Evolutionary conservation across 2,797 vertebrate genomes (phyloP), one percentile per base, ranked within the genome.

Genomic region (Bovichtus variegatus): DNA sequence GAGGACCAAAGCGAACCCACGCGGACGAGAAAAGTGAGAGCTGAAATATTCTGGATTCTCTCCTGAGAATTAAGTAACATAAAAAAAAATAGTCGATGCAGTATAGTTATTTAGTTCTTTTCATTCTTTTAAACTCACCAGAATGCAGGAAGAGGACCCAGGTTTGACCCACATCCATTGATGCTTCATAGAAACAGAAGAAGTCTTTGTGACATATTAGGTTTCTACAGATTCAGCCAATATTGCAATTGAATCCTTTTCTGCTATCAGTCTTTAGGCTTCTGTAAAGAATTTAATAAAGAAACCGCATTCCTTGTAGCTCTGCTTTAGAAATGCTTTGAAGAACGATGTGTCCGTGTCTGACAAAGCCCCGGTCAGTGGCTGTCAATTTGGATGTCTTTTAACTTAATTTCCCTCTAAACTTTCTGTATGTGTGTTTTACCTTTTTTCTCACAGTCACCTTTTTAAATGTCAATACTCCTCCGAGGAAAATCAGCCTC

Each of bases 381-480:
- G 4, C 60, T 66, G 50, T 23, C 27, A 41, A 58, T 43, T 62
- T 10, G 68, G 29, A 31, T 61, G 60, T 29, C 57, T 51, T 71
- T 76, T 49, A 63, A 50, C 36, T 54, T 64, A 19, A 53, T 69
- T 64, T 62, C 66, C 23, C 76, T 69, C 59, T 40, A 18, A 55
- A 50, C 57, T 43, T 40, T 69, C 40, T 69, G 12, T 72, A 51
- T 72, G 70, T 75, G 62, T 40, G 38, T 50, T 57, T 23, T 41
- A 23, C 34, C 15, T 49, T 34, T 63, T 50, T 75, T n/a, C 6
- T 54, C 60, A 21, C 36, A 21, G 73, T 66, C 73, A 66, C 51
- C 72, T 71, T 67, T 34, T 66, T 68, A 87, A 81, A 88, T 85
- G 83, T 81, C 71, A 85, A 16, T 38, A 36, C 40, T 69, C 64